These are phyloP conservation scores for Cebus imitator DNA, from an alignment of 2,113 vertebrate species.

Conservation along the genomic window DNA sequence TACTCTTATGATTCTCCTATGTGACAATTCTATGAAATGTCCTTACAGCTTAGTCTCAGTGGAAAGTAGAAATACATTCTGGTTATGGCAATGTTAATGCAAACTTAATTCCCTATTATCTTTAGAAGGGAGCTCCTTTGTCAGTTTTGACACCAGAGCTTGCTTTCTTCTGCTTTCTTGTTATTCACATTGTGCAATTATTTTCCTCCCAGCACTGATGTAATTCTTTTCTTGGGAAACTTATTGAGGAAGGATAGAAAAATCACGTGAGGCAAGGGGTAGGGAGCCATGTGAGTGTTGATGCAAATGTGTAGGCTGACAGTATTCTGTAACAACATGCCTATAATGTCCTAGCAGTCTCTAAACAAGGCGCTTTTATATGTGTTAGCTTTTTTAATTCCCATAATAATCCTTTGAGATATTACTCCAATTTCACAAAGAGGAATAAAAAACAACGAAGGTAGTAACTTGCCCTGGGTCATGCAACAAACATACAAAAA, in stretches of 20 bases:
- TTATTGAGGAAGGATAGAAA: background rate
- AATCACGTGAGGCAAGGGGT: background rate
- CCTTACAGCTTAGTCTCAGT: background rate
- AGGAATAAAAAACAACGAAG: background rate
- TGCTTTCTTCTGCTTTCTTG: slow-evolving; percentile 51
- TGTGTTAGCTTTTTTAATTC: background rate
- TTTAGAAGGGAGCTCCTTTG: background rate
- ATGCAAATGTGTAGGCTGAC: background rate
- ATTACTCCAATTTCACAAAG: background rate
- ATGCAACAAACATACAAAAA: background rate
- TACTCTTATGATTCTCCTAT: background rate
- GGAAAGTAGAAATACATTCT: background rate
- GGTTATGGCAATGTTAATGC: background rate
- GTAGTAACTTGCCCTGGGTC: background rate
- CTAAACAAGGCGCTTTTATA: background rate
- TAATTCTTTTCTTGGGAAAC: slow-evolving; percentile 33
- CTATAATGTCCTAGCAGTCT: background rate
- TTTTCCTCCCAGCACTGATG: background rate
- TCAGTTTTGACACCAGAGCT: background rate
- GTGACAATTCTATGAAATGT: background rate
- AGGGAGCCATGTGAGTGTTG: background rate
- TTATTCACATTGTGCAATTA: slow-evolving; percentile 12
- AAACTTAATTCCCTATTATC: background rate
- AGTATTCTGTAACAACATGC: background rate
- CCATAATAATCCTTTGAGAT: background rate